These are phyloP conservation scores for Sycophaga agraensis DNA, from an alignment of 1,140 invertebrate genomes.

Conservation along the genomic window DNA sequence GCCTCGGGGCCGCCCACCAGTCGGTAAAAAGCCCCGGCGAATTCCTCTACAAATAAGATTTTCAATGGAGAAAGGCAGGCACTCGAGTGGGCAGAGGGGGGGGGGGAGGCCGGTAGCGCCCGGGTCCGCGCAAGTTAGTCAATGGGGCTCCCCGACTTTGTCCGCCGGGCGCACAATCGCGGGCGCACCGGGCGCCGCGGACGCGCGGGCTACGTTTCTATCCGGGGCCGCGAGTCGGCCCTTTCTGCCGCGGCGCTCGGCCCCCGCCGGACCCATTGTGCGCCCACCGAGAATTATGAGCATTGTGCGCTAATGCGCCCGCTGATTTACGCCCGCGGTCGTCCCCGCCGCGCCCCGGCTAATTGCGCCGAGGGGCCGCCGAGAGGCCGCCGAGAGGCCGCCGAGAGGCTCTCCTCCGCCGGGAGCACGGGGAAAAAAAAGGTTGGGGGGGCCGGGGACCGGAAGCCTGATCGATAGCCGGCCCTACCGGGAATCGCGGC, in stretches of 20 bases:
- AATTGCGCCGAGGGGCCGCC: constrained; percentile 2
- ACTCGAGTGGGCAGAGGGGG: constrained; percentile 20
- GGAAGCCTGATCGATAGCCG: constrained; percentile 13
- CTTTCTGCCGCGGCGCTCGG: neutral
- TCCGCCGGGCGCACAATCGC: constrained; percentile 13
- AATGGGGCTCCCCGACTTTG: constrained; percentile 31
- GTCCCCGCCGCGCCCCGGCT: neutral
- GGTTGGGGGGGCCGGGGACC: neutral
- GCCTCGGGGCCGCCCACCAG: neutral
- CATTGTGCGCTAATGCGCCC: constrained; percentile 18
- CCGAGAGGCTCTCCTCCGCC: no score
- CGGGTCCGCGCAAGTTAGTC: constrained; percentile 26
- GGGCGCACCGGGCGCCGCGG: neutral
- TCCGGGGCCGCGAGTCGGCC: neutral
- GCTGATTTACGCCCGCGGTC: neutral
- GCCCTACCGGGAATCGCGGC: neutral
- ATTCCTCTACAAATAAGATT: constrained; percentile 31
- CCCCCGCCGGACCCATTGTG: constrained; percentile 17
- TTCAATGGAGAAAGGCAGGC: constrained; percentile 25
- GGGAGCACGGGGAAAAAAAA: no score
- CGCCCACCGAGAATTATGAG: constrained; percentile 30
- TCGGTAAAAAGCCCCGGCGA: constrained; percentile 25
- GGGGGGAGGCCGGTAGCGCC: neutral
- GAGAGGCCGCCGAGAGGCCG: neutral
- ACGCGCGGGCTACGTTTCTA: no score